phyloP scores from a whole-genome alignment of 30 jellyfish, hydroid and myxozoan genomes.

The Catostylus mosaicus region DNA sequence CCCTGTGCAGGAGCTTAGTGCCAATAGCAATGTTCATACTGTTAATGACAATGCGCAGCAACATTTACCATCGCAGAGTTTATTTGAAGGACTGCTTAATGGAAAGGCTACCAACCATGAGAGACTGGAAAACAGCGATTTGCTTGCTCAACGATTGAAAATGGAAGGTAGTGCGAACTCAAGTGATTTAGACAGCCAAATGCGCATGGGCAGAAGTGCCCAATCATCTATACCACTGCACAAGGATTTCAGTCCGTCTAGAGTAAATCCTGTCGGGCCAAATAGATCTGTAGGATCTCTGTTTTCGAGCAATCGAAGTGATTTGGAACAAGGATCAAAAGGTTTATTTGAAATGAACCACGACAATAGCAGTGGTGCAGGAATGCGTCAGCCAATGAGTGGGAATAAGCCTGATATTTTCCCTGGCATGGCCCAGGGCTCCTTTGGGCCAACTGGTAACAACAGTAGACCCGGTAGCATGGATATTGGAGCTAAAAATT shows the following conservation, averaged over 20 bases:
- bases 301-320: constrained; percentile 13
- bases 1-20: neutral
- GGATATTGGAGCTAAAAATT: constrained; percentile 2
- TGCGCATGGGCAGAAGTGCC: constrained; percentile 4
- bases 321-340: constrained; percentile 6
- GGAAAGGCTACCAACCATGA: neutral
- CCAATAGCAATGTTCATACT: neutral
- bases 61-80: neutral
- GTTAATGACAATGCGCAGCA: neutral
- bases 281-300: constrained; percentile 3
- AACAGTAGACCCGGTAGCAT: neutral
- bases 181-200: neutral
- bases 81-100: constrained; percentile 8
- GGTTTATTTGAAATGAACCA: neutral
- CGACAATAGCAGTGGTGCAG: neutral
- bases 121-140: neutral
- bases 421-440: neutral
- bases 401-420: neutral
- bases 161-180: neutral
- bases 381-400: neutral
- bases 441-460: neutral
- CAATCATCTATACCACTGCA: constrained; percentile 10
- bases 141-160: neutral
- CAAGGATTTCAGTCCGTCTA: constrained; percentile 23
- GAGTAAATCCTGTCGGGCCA: neutral